Conservation (phyloP, 2,888 invertebrate genomes). For the Piscicola geometra region DNA sequence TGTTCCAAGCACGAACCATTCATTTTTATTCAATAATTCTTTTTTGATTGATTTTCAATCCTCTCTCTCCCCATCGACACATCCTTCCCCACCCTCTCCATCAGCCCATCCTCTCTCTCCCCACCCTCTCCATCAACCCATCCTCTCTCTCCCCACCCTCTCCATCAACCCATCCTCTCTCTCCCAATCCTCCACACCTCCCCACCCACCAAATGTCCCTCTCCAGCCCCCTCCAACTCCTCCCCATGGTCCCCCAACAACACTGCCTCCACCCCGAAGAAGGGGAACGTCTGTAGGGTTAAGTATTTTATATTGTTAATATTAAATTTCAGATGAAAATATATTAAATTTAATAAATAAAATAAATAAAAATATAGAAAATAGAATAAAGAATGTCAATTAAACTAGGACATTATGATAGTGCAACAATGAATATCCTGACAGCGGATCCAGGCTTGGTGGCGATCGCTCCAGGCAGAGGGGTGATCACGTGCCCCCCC, state of each 20-base stretch:
- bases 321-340: not conserved
- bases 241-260: constrained; percentile 81
- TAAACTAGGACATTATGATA: too few species aligned
- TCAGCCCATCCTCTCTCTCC: not conserved
- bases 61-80: too few species aligned
- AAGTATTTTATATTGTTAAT: constrained; percentile 2
- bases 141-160: not conserved
- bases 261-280: constrained; percentile 88
- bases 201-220: constrained; percentile 74
- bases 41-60: not conserved
- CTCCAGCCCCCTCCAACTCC: constrained; percentile 72
- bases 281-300: constrained; percentile 80
- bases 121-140: not conserved
- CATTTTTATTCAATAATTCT: too few species aligned
- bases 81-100: too few species aligned
- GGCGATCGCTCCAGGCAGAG: constrained; percentile 88
- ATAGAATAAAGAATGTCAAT: too few species aligned
- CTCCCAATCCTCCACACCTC: too few species aligned
- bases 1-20: too few species aligned
- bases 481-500: constrained; percentile 92
- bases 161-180: not conserved
- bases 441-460: constrained; percentile 98
- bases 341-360: not conserved
- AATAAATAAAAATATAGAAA: too few species aligned
- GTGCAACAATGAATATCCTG: constrained; percentile 58